Evolutionary conservation across 2,888 invertebrate genomes (phyloP).

Genomic region (Pheosia tremula): DNA sequence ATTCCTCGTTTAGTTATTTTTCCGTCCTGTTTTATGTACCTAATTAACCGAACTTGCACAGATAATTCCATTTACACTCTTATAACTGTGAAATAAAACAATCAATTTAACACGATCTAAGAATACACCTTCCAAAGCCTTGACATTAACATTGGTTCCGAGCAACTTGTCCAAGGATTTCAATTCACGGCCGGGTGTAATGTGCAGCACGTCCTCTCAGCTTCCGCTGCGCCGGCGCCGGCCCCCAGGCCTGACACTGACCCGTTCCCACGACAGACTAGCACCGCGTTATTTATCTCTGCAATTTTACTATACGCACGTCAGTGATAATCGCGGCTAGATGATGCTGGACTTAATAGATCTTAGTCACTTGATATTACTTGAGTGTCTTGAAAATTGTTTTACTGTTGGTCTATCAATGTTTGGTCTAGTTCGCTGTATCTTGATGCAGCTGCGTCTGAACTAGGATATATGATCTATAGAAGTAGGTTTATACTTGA

Average conservation of each 20-base stretch:
- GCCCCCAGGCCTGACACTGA: slow-evolving; percentile 52
- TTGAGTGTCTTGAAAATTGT: neutral
- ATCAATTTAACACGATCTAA: neutral
- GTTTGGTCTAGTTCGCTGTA: neutral
- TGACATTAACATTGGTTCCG: neutral
- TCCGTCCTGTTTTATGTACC: no score
- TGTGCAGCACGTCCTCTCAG: slow-evolving; percentile 56
- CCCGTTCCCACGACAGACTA: slow-evolving; percentile 60
- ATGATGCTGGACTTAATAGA: neutral
- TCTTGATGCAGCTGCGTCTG: neutral
- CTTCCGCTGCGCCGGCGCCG: slow-evolving; percentile 63
- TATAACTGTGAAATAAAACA: neutral
- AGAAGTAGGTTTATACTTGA: neutral
- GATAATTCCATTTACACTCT: no score
- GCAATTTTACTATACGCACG: slow-evolving; percentile 21
- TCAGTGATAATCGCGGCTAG: slow-evolving; percentile 14
- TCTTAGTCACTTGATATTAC: neutral
- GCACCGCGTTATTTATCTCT: slow-evolving; percentile 27
- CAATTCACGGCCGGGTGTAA: slow-evolving; percentile 19
- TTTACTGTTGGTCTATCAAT: slow-evolving; percentile 1
- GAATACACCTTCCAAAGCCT: neutral
- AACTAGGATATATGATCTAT: neutral
- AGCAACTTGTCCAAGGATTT: neutral
- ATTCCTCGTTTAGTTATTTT: no score
- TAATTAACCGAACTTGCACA: no score